Evolutionary conservation across 2,797 vertebrate species (phyloP), one percentile per base, ranked within the genome.

Genomic region (Cyclura pinguis): DNA sequence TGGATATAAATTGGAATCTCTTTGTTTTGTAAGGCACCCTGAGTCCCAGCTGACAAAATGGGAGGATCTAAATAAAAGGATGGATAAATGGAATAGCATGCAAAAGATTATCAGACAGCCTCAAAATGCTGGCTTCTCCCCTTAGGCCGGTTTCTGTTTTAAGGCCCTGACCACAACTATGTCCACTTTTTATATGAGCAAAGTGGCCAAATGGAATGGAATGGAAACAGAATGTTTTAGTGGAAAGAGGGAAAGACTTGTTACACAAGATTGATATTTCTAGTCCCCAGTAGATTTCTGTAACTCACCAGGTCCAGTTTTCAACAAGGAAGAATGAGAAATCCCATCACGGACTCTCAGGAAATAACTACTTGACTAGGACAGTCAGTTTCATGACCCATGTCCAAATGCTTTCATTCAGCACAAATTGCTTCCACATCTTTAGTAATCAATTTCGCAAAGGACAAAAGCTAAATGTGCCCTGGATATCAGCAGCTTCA

Each of bases 331-430:
- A 91, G 47, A 69, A 22, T 55, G 93, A 91, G 59, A 92, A 95
- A 94, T 93, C n/a, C 78, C 88, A 86, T 72, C 77, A 84, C 77
- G 84, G 72, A 91, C 88, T 92, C 82, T 92, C 87, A 87, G n/a
- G 80, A 94, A 92, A 91, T 89, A 93, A 88, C 55, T 72, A 80
- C 89, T 95, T 95, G 86, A 59, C 67, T 88, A 85, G 69, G 64
- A 80, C 84, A 89, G 35, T 89, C 47, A 88, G 87, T 89, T 42
- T 88, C 85, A 84, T 95, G 93, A 95, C 89, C 84, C 92, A 85
- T 92, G 83, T 95, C 91, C 90, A 93, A 95, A 93, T 88, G 80
- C 82, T 90, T 95, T 93, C 73, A 91, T 93, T 93, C 89, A 86
- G 94, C 84, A 87, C 77, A 93, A 92, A 94, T 92, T 96, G 69